Base-by-base conservation (phyloP, 2,888 invertebrate species). In the Gasteruption jaculator region DNA sequence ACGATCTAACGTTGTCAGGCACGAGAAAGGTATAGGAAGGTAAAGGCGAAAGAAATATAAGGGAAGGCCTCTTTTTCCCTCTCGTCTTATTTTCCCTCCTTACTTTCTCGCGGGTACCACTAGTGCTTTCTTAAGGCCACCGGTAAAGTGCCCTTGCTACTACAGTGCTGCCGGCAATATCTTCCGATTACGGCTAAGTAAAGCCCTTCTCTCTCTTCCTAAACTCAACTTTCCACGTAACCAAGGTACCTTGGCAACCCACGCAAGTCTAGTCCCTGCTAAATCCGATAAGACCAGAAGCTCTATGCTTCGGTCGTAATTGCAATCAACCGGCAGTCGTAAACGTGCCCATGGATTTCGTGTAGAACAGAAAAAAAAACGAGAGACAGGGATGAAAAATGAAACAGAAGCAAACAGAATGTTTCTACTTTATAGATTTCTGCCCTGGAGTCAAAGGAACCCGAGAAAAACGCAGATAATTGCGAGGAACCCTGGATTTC, bases 151-250 rank as follows among this genome's bases (percentile, higher is more conserved):
- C 65, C 67, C 58, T 58, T 57, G 63, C 63, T 65, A n/a, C n/a
- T n/a, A 60, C 65, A 59, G 60, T 58, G 63, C 64, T 63, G 58
- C 62, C 53, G 59, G 68, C 68, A 69, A 68, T 69, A 69, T 69
- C 68, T 69, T 66, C 67, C 68, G 68, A 68, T 69, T 69, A 69
- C 61, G 65, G 65, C 65, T 65, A 67, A 68, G 67, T 68, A 68
- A 68, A 68, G 62, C 65, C 56, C n/a, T n/a, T n/a, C n/a, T n/a
- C n/a, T n/a, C n/a, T n/a, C n/a, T n/a, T n/a, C n/a, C 60, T 52
- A 52, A 52, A 58, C 56, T 56, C 53, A 60, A 60, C 60, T 55
- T 51, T 54, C 52, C 50, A 51, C 57, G 50, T 53, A 56, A 57
- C 58, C 54, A 42, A 55, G 53, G 47, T 52, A 57, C 54, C 52